Base-by-base conservation (phyloP, 2,888 invertebrate genomes). In the Drosophila eohydei region DNA sequence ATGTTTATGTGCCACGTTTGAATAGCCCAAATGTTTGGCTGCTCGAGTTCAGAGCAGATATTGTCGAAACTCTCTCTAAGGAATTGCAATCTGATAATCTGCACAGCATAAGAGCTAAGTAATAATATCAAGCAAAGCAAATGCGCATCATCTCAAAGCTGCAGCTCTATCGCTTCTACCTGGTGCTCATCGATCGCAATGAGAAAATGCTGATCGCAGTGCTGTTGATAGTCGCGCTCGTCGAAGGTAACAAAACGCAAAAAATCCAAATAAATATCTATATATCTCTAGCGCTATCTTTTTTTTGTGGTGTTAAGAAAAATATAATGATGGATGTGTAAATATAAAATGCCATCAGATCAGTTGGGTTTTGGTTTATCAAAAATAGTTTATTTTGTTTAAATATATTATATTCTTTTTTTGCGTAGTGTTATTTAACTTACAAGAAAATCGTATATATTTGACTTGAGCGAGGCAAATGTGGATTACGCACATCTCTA, bases 151-250 rank as follows among this genome's bases (percentile, higher is more conserved):
- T 57, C n/a, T 70, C 83, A 16, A 88, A 87, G 71, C 76, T 81
- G n/a, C 85, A 84, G 73, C 58, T 78, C 9, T 79, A 83, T 69
- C 74, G 80, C 60, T 81, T 71, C 70, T 63, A 65, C 60, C 72
- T 81, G 79, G 76, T 81, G 51, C 68, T 80, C 48, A 74, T 80
- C 69, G 81, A 80, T 69, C 84, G 89, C 63, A 88, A 91, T 88
- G 92, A 88, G 32, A 91, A 89, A 85, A 91, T 92, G 91, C 78
- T 90, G 82, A 90, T 92, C 79, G 81, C 84, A 36, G 44, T 91
- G 44, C 75, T 92, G 41, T 66, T 90, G 77, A 74, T 91, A 52
- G 80, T 91, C 62, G 79, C 88, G 69, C 83, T 89, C 36, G 74
- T 90, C 46, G 82, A 88, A 92, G 92, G 92, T 92, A 92, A 81